Evolutionary conservation across 2,888 invertebrate genomes (phyloP).

Genomic region (Napeogenes sylphis): DNA sequence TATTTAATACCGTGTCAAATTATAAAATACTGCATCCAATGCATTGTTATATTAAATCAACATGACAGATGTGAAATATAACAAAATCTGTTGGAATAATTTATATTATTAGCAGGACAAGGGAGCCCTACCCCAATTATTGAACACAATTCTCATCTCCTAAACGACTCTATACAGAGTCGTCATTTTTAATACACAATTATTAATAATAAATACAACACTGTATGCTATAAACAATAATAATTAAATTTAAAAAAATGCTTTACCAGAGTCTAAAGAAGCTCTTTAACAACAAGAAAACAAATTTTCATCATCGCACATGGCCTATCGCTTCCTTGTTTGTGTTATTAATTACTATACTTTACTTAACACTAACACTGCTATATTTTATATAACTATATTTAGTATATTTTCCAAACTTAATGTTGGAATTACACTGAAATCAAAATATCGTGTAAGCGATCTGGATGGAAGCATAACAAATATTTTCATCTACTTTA

Average conservation of each 20-base stretch:
- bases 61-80: conserved; percentile 1
- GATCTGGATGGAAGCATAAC: too few species aligned
- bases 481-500: not conserved
- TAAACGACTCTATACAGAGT: not conserved
- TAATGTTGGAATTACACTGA: too few species aligned
- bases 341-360: conserved; percentile 12
- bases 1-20: too few species aligned
- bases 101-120: not conserved
- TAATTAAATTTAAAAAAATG: too few species aligned
- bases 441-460: too few species aligned
- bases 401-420: too few species aligned
- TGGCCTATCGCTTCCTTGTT: conserved; percentile 25
- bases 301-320: conserved; percentile 18
- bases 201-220: too few species aligned
- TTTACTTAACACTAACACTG: too few species aligned
- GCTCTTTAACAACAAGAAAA: conserved; percentile 6
- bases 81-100: not conserved
- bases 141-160: not conserved
- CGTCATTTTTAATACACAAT: too few species aligned
- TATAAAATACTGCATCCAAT: not conserved
- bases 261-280: not conserved
- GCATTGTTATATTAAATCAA: not conserved
- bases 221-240: too few species aligned
- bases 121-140: conserved; percentile 4
- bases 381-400: not conserved